Conservation (phyloP, 1,140 invertebrate genomes). For the Sitophilus oryzae region DNA sequence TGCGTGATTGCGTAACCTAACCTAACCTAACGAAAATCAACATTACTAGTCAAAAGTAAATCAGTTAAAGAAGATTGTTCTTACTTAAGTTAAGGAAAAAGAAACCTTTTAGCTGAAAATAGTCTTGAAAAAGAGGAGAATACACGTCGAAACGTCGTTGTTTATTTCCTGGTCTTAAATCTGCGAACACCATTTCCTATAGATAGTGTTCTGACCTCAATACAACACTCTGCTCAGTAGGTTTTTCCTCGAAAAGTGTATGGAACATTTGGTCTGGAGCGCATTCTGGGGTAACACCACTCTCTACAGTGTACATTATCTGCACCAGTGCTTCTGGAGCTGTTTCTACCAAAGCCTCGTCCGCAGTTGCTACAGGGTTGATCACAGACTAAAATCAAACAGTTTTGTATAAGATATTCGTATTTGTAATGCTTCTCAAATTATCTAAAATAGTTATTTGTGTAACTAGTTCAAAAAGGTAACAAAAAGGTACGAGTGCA, state of each 20-base stretch:
- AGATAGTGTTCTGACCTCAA: no score
- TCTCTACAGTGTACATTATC: conserved; percentile 35
- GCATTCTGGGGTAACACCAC: conserved; percentile 26
- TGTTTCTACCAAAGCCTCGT: conserved; percentile 28
- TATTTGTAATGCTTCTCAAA: no score
- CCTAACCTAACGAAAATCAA: no score
- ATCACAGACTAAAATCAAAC: conserved; percentile 22
- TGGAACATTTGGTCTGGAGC: conserved; percentile 33
- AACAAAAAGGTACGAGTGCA: no score
- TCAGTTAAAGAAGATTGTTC: no score
- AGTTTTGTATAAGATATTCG: conserved; percentile 1
- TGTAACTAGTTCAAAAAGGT: no score
- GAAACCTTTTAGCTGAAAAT: not conserved
- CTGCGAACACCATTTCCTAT: no score
- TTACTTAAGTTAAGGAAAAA: not conserved
- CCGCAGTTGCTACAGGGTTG: conserved; percentile 25
- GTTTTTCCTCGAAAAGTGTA: conserved; percentile 30
- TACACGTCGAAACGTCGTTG: no score
- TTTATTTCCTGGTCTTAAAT: no score
- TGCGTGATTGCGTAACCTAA: no score
- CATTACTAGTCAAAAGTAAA: not conserved
- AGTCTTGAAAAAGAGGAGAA: no score
- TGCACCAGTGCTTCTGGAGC: conserved; percentile 32
- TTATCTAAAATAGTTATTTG: no score
- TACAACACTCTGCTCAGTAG: conserved; percentile 17